Base-by-base conservation (phyloP, 2,888 invertebrate species). In the Microctonus brassicae region DNA sequence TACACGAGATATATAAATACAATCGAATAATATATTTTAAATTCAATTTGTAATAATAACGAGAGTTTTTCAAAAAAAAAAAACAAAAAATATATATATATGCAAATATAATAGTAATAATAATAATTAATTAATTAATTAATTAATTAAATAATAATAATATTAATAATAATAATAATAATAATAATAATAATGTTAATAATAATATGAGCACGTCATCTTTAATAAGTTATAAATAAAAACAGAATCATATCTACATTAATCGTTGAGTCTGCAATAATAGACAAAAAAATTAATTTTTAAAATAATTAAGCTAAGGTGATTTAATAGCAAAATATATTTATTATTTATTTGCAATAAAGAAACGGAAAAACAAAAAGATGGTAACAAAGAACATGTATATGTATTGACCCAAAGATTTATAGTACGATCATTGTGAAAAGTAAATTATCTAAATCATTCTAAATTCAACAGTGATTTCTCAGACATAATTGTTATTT, bases 281-380 rank as follows among this genome's bases (percentile, higher is more conserved):
- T 2, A 3, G 58, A 67, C 42, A 53, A 34, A 39, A 11, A 26
- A 34, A 11, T 53, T 39, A 57, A 55, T 34, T 24, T 53, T 66
- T 55, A n/a, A 34, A n/a, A 55, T 42, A 57, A 20, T 36, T 29
- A 64, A 20, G 20, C 3, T 34, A 53, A 52, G 36, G 34, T 24
- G 65, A 66, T 66, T n/a, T 42, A 42, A 20, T 36, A 66, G 57
- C 55, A 36, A 63, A 24, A 58, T 13, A 58, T 67, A 58, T 67
- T 58, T 67, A 67, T 67, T 67, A 67, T 67, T 67, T 39, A 67
- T 67, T 67, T 42, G 39, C 58, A 67, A 67, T 55, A 58, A 67
- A 58, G 24, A 9, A 13, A 20, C n/a, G 24, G 17, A 17, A 58
- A 34, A 33, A 17, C 33, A 17, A 58, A 58, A 29, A 3, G 7